These are phyloP conservation scores for Garra rufa DNA, from an alignment of 2,113 vertebrate genomes.

Conservation along the genomic window DNA sequence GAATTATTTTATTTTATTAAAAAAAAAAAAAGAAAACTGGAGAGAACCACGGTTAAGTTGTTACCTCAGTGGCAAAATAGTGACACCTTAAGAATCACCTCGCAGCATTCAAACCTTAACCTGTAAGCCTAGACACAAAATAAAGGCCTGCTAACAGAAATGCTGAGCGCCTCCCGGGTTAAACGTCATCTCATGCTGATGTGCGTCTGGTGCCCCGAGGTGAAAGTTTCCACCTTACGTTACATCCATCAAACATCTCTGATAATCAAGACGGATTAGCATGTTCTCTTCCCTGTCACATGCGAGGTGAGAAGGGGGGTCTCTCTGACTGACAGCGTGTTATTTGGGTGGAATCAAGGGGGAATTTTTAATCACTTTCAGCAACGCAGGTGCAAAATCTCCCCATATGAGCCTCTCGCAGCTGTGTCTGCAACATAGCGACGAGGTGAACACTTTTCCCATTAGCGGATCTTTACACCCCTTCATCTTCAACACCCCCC, in stretches of 20 bases:
- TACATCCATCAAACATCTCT: constrained; percentile 31
- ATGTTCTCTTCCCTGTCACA: constrained; percentile 32
- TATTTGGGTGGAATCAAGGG: constrained; percentile 47
- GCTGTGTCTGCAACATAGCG: constrained; percentile 37
- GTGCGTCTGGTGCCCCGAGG: constrained; percentile 20
- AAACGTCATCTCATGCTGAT: not conserved
- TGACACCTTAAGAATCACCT: not conserved
- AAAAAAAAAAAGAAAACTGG: too few species aligned
- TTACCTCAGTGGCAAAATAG: not conserved
- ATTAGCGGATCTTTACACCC: constrained; percentile 53
- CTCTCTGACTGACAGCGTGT: constrained; percentile 53
- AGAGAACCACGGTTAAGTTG: not conserved
- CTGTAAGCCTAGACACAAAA: not conserved
- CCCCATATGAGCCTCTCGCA: constrained; percentile 42
- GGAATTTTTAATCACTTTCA: constrained; percentile 55
- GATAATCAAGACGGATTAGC: constrained; percentile 56
- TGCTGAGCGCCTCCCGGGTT: not conserved
- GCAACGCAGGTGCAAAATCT: constrained; percentile 52
- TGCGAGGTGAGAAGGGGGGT: constrained; percentile 9
- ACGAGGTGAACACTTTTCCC: constrained; percentile 43
- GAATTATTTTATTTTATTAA: too few species aligned
- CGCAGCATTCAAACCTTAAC: not conserved
- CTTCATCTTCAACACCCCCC: not conserved
- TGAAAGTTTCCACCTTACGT: not conserved
- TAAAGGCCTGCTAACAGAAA: not conserved